Conservation (phyloP, 1,140 invertebrate genomes). For the Zaprionus davidi region DNA sequence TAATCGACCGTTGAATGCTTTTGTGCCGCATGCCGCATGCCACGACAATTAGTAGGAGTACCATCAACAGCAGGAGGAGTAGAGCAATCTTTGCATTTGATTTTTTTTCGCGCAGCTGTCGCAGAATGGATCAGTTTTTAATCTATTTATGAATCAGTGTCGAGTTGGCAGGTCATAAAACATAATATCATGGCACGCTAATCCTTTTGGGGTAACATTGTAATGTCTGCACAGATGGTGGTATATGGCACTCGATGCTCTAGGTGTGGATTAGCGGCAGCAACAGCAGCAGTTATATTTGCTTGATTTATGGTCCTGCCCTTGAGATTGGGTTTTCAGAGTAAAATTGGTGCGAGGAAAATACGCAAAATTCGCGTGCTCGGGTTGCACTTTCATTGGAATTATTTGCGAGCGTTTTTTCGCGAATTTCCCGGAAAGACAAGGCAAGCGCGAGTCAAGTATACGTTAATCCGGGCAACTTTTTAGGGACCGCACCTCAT, state of each 20-base stretch:
- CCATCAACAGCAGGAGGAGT: not conserved
- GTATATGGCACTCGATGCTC: not conserved
- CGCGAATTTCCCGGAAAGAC: slow-evolving; percentile 39
- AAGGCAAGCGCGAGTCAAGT: slow-evolving; percentile 40
- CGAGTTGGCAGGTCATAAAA: slow-evolving; percentile 55
- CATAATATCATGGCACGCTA: slow-evolving; percentile 35
- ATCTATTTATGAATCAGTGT: slow-evolving; percentile 78
- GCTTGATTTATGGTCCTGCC: slow-evolving; percentile 47
- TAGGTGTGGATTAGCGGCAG: slow-evolving; percentile 50
- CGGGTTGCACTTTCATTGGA: slow-evolving; percentile 52
- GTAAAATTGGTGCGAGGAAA: slow-evolving; percentile 71
- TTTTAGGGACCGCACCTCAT: slow-evolving; percentile 33
- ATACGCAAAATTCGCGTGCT: slow-evolving; percentile 74
- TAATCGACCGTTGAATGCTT: slow-evolving; percentile 27
- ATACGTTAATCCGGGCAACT: slow-evolving; percentile 32
- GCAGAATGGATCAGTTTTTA: slow-evolving; percentile 55
- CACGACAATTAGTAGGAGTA: not conserved
- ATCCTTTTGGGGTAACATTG: slow-evolving; percentile 57
- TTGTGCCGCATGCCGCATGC: slow-evolving; percentile 1
- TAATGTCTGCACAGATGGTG: slow-evolving; percentile 22
- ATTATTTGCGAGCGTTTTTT: slow-evolving; percentile 37
- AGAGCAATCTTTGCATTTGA: not conserved
- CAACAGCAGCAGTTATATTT: not conserved
- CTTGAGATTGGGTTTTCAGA: slow-evolving; percentile 12
- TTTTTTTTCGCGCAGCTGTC: slow-evolving; percentile 55